Evolutionary conservation across 2,113 vertebrate species (phyloP).

Genomic region (Callaeas wilsoni): DNA sequence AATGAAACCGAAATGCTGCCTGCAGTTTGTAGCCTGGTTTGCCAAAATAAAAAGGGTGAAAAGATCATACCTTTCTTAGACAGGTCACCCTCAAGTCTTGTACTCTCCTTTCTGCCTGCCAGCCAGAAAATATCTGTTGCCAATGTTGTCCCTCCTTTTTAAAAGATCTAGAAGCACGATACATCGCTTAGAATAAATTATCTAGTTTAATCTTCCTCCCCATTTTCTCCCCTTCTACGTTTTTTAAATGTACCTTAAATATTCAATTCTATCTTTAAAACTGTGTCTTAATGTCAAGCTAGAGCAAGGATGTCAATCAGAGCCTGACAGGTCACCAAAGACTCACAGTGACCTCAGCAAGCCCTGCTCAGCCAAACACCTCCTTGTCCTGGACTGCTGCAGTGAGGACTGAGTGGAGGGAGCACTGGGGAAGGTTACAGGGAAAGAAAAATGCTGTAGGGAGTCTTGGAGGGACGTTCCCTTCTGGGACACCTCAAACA

Average conservation of each 20-base stretch:
- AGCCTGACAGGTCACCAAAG: neutral
- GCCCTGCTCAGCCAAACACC: neutral
- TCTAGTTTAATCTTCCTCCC: neutral
- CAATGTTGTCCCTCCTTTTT: neutral
- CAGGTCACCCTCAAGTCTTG: neutral
- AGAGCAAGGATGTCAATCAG: neutral
- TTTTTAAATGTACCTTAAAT: neutral
- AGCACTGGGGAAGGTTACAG: neutral
- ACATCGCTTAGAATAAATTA: neutral
- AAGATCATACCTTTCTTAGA: neutral
- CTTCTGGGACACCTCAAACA: neutral
- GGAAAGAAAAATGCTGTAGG: neutral
- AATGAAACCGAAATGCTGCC: neutral
- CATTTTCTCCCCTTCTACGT: neutral
- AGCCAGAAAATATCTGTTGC: neutral
- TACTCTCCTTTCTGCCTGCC: neutral
- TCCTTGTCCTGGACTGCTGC: neutral
- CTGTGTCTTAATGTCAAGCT: neutral
- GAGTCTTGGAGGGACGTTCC: neutral
- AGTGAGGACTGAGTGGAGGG: neutral
- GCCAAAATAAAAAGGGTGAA: neutral
- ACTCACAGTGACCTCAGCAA: neutral
- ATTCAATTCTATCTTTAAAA: neutral
- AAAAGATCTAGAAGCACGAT: neutral
- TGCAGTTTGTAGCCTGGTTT: neutral